Conservation (phyloP, 2,113 vertebrate species). For the Corythoichthys haematopterus region DNA sequence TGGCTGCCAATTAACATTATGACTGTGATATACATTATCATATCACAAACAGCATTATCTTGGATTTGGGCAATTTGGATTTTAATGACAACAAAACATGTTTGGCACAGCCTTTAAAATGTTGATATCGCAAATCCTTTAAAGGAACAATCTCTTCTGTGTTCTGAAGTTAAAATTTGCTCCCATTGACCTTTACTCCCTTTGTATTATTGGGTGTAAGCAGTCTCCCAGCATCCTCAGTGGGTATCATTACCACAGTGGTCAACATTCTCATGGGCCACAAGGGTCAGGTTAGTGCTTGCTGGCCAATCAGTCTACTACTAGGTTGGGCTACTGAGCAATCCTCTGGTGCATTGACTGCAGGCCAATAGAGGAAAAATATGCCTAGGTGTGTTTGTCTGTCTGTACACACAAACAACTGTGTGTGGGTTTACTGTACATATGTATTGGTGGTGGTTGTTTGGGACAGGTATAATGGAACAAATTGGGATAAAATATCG, state of each 20-base stretch:
- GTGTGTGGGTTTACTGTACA: neutral
- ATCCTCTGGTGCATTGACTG: conserved; percentile 19
- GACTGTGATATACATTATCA: too few species aligned
- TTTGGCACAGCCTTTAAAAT: neutral
- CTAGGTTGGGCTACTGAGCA: conserved; percentile 25
- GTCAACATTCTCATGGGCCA: conserved; percentile 43
- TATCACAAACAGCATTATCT: too few species aligned
- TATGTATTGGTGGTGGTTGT: neutral
- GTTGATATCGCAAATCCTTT: neutral
- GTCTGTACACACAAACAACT: neutral
- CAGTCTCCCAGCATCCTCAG: conserved; percentile 38
- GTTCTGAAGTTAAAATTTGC: neutral
- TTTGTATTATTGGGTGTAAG: conserved; percentile 21
- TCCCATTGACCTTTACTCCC: conserved; percentile 10
- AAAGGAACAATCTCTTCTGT: conserved; percentile 2
- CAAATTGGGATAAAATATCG: neutral
- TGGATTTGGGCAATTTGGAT: too few species aligned
- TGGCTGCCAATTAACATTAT: too few species aligned
- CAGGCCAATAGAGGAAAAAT: neutral
- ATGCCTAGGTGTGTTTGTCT: neutral
- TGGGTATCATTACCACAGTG: conserved; percentile 53
- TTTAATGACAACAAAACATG: neutral
- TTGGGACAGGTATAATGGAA: neutral
- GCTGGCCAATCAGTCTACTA: conserved; percentile 53
- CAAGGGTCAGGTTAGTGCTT: conserved; percentile 28